Conservation (phyloP, 1,140 invertebrate species). For the Aphidius gifuensis region DNA sequence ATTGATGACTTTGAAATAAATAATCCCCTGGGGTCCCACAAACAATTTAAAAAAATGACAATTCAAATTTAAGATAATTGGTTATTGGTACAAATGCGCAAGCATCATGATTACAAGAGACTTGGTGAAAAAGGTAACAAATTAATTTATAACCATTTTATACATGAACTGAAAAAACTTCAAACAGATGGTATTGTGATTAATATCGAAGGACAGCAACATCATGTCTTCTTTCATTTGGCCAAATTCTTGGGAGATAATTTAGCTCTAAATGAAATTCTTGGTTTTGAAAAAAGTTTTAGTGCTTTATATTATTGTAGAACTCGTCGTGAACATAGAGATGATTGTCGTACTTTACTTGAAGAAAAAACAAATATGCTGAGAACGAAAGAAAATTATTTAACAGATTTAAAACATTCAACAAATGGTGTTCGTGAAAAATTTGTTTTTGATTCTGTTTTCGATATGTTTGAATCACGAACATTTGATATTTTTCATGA, state of each 20-base stretch:
- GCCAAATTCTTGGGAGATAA: conserved; percentile 34
- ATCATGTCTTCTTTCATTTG: conserved; percentile 29
- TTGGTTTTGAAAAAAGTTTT: conserved; percentile 33
- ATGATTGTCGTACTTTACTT: conserved; percentile 13
- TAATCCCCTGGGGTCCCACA: conserved; percentile 1
- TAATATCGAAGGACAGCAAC: conserved; percentile 18
- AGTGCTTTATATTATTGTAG: conserved; percentile 28
- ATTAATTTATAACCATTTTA: conserved; percentile 25
- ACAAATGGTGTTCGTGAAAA: conserved; percentile 25
- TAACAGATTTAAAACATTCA: conserved; percentile 18
- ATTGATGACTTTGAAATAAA: background rate
- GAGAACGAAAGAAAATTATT: conserved; percentile 26
- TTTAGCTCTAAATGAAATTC: conserved; percentile 27
- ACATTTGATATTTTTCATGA: background rate
- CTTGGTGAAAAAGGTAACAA: conserved; percentile 18
- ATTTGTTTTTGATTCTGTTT: conserved; percentile 29
- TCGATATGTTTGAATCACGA: background rate
- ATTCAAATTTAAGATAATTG: conserved; percentile 23
- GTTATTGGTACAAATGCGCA: conserved; percentile 28
- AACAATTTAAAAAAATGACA: background rate
- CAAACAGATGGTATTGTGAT: conserved; percentile 25
- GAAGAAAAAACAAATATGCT: conserved; percentile 21
- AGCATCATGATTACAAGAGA: conserved; percentile 23
- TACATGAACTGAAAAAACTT: conserved; percentile 25
- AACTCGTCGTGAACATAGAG: conserved; percentile 28